Evolutionary conservation across 2,113 vertebrate genomes (phyloP).

Genomic region (Centropus unirufus): DNA sequence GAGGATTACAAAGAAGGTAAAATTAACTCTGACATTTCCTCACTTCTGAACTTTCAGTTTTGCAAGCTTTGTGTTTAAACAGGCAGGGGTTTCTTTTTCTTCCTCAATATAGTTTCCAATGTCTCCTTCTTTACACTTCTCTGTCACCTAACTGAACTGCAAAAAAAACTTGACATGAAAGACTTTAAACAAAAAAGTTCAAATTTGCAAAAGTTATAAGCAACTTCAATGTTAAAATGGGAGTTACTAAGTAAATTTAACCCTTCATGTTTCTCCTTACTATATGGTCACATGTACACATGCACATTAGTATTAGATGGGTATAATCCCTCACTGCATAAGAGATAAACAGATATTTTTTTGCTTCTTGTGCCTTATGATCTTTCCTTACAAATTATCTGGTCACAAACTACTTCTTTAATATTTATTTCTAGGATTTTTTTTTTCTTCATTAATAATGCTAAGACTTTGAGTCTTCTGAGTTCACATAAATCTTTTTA

Average conservation of each 20-base stretch:
- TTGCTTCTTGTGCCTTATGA: background rate
- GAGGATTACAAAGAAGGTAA: background rate
- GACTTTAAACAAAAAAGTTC: background rate
- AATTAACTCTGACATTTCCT: background rate
- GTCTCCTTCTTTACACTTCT: background rate
- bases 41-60: background rate
- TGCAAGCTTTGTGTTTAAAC: background rate
- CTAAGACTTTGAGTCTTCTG: background rate
- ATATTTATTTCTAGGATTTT: background rate
- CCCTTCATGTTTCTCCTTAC: background rate
- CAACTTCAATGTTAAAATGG: background rate
- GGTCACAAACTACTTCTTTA: background rate
- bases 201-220: background rate
- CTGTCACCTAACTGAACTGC: background rate
- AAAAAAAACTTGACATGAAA: background rate
- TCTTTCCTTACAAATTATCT: background rate
- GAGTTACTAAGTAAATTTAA: background rate
- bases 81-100: background rate
- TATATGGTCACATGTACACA: background rate
- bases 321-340: background rate
- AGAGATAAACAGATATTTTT: background rate
- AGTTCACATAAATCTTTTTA: background rate
- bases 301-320: background rate
- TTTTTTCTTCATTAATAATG: background rate
- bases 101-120: background rate